Conservation (phyloP, 2,113 vertebrate species). For the Canis aureus region DNA sequence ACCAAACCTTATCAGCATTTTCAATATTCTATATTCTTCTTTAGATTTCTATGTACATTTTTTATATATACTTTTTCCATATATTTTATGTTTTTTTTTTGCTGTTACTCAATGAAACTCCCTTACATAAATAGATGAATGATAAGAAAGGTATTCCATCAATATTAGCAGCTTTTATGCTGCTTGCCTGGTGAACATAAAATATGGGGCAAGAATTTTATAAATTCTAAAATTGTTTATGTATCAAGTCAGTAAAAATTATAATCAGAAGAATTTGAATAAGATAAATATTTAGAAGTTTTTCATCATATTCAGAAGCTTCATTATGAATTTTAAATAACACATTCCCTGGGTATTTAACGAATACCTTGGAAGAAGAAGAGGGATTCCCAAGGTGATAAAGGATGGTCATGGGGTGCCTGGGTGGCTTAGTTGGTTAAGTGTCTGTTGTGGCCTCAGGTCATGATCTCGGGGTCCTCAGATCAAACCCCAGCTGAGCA, state of each 20-base stretch:
- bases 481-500: too few species aligned
- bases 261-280: conserved; percentile 13
- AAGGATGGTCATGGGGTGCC: background rate
- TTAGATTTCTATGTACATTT: background rate
- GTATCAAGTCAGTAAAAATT: background rate
- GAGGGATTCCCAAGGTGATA: background rate
- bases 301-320: background rate
- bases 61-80: background rate
- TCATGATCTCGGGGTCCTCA: too few species aligned
- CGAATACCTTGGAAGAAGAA: background rate
- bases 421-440: too few species aligned
- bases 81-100: conserved; percentile 47
- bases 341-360: background rate
- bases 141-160: background rate
- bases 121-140: background rate
- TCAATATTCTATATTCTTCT: background rate
- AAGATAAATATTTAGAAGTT: conserved; percentile 28
- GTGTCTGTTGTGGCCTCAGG: too few species aligned
- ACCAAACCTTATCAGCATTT: background rate
- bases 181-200: background rate
- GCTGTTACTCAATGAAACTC: background rate
- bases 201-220: background rate
- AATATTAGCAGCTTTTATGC: background rate
- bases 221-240: conserved; percentile 18
- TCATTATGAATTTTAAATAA: background rate